These are phyloP conservation scores for Corythucha ciliata DNA, from an alignment of 2,888 invertebrate genomes.

Conservation along the genomic window DNA sequence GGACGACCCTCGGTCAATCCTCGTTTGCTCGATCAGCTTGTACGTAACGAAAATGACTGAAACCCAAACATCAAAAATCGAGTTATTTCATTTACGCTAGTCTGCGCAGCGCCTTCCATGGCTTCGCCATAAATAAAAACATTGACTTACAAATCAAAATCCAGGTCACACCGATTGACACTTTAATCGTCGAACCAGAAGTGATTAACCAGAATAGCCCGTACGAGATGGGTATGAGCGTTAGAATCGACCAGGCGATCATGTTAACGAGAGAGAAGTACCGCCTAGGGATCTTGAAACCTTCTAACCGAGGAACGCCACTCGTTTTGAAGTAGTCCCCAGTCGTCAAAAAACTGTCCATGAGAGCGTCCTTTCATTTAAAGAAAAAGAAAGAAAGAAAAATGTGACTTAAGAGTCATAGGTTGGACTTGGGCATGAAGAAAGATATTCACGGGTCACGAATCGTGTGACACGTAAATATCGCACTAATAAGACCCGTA, in stretches of 20 bases:
- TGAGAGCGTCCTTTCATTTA: conserved; percentile 63
- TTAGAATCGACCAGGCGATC: conserved; percentile 56
- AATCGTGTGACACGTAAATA: too few species aligned
- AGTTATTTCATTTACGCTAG: too few species aligned
- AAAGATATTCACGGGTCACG: neutral
- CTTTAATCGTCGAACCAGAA: conserved; percentile 62
- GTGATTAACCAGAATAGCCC: conserved; percentile 56
- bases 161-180: conserved; percentile 58
- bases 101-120: too few species aligned
- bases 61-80: too few species aligned
- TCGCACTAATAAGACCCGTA: too few species aligned
- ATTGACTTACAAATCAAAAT: conserved; percentile 71
- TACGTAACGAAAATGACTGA: conserved; percentile 67
- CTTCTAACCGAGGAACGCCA: conserved; percentile 55
- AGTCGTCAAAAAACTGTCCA: conserved; percentile 61
- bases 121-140: conserved; percentile 22
- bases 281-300: conserved; percentile 51
- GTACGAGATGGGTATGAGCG: conserved; percentile 62
- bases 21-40: conserved; percentile 71
- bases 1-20: conserved; percentile 73
- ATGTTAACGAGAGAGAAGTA: conserved; percentile 62
- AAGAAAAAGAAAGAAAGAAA: conserved; percentile 2
- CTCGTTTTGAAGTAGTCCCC: conserved; percentile 73
- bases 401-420: neutral
- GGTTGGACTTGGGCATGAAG: neutral